Percentiles rank a stretch among this genome's conserved stretches.
Evolutionary conservation across 2,888 invertebrate species (phyloP).

Genomic region (Eupithecia insigniata): DNA sequence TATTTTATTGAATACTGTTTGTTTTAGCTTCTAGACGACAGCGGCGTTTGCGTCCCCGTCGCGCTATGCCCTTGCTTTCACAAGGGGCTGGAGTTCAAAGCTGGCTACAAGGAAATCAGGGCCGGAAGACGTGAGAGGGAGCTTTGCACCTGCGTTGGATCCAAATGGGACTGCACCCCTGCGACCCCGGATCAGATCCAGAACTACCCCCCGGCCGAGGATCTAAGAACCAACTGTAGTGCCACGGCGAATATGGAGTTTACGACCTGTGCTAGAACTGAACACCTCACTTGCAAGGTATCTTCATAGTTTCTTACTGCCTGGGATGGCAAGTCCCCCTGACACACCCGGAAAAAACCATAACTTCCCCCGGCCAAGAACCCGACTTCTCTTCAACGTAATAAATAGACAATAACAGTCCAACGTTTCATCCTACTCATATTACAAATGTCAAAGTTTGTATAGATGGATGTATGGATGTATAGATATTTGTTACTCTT

Average conservation of each 20-base stretch:
- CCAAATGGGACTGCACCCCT: conserved; percentile 88
- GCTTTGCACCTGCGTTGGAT: conserved; percentile 89
- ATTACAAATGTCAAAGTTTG: no score
- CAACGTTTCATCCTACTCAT: no score
- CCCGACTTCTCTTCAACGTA: neutral
- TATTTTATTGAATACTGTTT: no score
- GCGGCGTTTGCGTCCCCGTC: conserved; percentile 90
- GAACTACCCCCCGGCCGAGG: conserved; percentile 86
- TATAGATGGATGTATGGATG: no score
- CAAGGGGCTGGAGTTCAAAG: conserved; percentile 88
- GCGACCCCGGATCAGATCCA: conserved; percentile 86
- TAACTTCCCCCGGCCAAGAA: neutral
- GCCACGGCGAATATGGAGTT: conserved; percentile 88
- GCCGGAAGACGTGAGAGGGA: conserved; percentile 87
- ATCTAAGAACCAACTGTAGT: conserved; percentile 86
- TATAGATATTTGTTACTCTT: no score
- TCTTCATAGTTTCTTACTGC: no score
- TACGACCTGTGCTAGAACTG: conserved; percentile 90
- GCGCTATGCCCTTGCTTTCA: conserved; percentile 90
- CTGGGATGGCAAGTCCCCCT: no score
- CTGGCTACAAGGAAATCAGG: conserved; percentile 91
- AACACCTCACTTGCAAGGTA: conserved; percentile 92
- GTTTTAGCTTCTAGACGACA: conserved; percentile 84
- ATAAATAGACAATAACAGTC: neutral
- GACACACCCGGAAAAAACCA: no score